Conservation (phyloP, 2,888 invertebrate genomes). For the Perithous albicinctus region DNA sequence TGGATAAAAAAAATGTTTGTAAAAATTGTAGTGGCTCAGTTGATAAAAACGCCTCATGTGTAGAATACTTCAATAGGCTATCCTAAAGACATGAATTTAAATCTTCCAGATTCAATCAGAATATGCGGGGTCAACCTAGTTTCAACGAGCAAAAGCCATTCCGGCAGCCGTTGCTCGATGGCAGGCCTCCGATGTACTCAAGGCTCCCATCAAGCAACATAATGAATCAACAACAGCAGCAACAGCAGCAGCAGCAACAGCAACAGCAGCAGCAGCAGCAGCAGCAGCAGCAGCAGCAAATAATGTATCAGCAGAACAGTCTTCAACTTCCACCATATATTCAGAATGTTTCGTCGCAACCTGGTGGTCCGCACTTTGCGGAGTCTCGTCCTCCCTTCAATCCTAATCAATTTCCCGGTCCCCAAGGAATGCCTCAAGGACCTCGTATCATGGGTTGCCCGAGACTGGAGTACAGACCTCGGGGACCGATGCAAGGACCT, state of each 20-base stretch:
- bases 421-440: constrained; percentile 70
- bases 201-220: constrained; percentile 74
- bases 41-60: too few species aligned
- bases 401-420: constrained; percentile 77
- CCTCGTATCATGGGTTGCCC: constrained; percentile 73
- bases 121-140: constrained; percentile 59
- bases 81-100: too few species aligned
- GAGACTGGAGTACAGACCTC: constrained; percentile 77
- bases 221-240: constrained; percentile 69
- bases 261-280: constrained; percentile 57
- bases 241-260: constrained; percentile 68
- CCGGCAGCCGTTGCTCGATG: constrained; percentile 78
- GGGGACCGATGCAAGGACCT: constrained; percentile 70
- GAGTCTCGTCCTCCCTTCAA: constrained; percentile 74
- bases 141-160: constrained; percentile 69
- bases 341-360: constrained; percentile 71
- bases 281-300: constrained; percentile 69
- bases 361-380: constrained; percentile 75
- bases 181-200: constrained; percentile 75
- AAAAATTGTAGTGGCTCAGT: too few species aligned
- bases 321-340: constrained; percentile 62
- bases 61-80: too few species aligned
- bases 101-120: constrained; percentile 59
- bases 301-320: constrained; percentile 75
- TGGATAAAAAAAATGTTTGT: too few species aligned